Percentiles rank a stretch among this genome's conserved stretches.
Evolutionary conservation across 2,113 vertebrate species (phyloP).

Genomic region (Saccopteryx bilineata): DNA sequence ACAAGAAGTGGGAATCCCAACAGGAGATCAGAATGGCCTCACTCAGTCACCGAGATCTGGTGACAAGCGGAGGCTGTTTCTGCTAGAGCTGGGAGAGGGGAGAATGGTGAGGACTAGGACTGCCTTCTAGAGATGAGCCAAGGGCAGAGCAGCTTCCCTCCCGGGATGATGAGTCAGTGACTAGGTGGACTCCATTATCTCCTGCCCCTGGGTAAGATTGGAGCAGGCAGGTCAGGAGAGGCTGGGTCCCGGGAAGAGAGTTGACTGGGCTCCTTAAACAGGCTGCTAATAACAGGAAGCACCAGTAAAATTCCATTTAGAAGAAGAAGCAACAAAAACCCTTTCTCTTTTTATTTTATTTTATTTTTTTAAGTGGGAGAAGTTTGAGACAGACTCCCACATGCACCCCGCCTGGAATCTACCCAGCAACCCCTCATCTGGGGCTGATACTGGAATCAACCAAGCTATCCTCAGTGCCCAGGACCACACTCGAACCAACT

Average conservation of each 20-base stretch:
- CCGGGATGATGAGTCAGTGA: neutral
- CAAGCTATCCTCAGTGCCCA: no score
- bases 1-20: neutral
- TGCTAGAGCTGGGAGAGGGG: neutral
- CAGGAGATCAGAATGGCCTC: neutral
- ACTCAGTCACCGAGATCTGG: no score
- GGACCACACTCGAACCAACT: no score
- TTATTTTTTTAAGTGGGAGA: no score
- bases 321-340: neutral
- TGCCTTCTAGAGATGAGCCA: neutral
- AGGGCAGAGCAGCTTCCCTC: neutral
- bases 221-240: neutral
- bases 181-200: accelerated
- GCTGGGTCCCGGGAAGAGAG: accelerated
- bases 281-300: neutral
- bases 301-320: neutral
- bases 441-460: no score
- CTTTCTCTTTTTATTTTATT: neutral
- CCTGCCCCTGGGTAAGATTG: neutral
- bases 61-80: neutral
- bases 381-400: no score
- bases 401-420: no score
- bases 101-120: neutral
- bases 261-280: neutral
- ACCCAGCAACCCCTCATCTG: no score